phyloP scores from a whole-genome alignment of 2,113 vertebrate genomes.

The Herpetotheres cachinnans region DNA sequence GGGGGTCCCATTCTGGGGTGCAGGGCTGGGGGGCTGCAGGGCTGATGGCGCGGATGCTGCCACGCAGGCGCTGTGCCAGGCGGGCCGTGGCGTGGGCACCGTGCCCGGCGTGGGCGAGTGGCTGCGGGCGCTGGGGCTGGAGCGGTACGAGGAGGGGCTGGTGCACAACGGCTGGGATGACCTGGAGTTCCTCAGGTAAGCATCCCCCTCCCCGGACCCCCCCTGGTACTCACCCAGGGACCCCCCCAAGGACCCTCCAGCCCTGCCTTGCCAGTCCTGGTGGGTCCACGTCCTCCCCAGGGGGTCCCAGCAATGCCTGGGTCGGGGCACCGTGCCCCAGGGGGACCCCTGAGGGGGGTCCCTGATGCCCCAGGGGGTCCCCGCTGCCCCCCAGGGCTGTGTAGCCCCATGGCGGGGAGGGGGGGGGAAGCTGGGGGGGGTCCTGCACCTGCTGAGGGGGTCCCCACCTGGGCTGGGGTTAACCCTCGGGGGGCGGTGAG shows the following conservation, averaged over 20 bases:
- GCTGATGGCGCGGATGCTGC: background rate
- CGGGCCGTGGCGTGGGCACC: slow-evolving; percentile 70
- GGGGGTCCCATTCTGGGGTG: background rate
- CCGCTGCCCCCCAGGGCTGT: background rate
- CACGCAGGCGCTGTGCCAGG: slow-evolving; percentile 69
- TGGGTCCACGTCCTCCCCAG: background rate
- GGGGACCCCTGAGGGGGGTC: background rate
- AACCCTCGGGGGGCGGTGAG: background rate
- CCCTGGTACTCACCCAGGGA: no score
- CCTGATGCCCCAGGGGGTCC: background rate
- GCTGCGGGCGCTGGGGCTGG: slow-evolving; percentile 88
- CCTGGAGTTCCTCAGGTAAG: slow-evolving; percentile 93
- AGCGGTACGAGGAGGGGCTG: slow-evolving; percentile 89
- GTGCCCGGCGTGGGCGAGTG: slow-evolving; percentile 89
- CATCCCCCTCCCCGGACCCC: no score
- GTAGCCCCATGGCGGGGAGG: background rate
- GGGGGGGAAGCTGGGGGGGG: background rate
- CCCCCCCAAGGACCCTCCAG: no score
- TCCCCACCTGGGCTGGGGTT: fast-evolving
- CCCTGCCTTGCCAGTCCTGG: no score
- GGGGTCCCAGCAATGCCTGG: background rate
- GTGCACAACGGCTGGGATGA: slow-evolving; percentile 97
- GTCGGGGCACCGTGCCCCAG: background rate
- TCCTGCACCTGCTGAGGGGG: fast-evolving
- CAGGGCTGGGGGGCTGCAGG: background rate